Base-by-base conservation (phyloP, 2,888 invertebrate species). In the Pandemis heparana region DNA sequence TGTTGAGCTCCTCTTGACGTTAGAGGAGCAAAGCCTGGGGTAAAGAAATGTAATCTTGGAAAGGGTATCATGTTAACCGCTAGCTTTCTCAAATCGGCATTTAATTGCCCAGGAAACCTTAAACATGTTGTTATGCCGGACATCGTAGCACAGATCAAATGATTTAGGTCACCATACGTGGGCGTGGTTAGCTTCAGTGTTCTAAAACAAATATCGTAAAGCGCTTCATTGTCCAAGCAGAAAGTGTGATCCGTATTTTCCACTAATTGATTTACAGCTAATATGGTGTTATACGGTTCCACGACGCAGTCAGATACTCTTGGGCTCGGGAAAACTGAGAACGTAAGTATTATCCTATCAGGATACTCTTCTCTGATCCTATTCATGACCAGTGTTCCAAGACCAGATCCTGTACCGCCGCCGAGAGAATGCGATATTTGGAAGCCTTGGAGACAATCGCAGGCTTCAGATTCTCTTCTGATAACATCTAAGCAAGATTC, bases 301-400 rank as follows among this genome's bases (percentile, higher is more conserved):
- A 94, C 94, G 48, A 94, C 94, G 76, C 92, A 92, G 77, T 94
- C 94, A 0, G 97, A 98, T n/a, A 97, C 97, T 92, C 97, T 97
- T 0, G 97, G 97, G 77, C 97, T 97, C 16, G 97, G 97, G 81
- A 97, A 96, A 39, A 97, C 97, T 14, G 97, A 96, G 80, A 97
- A 97, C 0, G 97, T 96, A 86, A 97, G 96, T 95, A 97, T 97
- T 70, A 97, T 97, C 78, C 97, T 90, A 89, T 98, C 98, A 0
- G 98, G 98, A 83, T 98, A 98, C 87, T 98, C 98, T 85, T 98
- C 98, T 53, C 98, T 95, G 80, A 98, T 98, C 87, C 97, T 97
- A 74, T 97, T 97, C 80, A 98, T 96, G 23, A 98, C 92, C 5
- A 98, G 94, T 0, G 98, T 93, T 23, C 94, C 94, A 38, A 95